These are phyloP conservation scores for Dendrolimus pini DNA, from an alignment of 2,888 invertebrate species.

Conservation along the genomic window DNA sequence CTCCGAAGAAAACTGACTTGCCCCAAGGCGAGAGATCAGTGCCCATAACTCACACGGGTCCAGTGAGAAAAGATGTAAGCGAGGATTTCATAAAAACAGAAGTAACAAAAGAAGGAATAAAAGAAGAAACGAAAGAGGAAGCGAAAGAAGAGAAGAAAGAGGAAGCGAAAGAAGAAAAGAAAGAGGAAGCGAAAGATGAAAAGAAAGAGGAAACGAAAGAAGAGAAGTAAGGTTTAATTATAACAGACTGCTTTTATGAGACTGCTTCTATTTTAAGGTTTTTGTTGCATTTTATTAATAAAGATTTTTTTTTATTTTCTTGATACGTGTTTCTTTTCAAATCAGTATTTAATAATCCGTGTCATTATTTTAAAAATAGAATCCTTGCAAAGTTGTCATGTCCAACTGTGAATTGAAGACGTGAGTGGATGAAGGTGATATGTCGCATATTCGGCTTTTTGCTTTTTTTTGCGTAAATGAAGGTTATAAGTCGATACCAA, in stretches of 20 bases:
- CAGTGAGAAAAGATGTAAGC: constrained; percentile 51
- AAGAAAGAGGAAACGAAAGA: background rate
- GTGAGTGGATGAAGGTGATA: too few species aligned
- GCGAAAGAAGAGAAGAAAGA: too few species aligned
- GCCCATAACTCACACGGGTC: constrained; percentile 77
- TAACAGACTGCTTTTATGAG: background rate
- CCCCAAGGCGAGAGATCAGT: constrained; percentile 66
- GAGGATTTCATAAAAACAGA: constrained; percentile 16
- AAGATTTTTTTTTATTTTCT: background rate
- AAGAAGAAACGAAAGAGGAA: background rate
- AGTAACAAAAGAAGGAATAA: background rate
- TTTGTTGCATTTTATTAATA: background rate
- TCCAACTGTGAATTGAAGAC: too few species aligned
- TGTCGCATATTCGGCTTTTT: too few species aligned
- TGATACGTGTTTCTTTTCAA: background rate
- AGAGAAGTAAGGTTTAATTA: background rate
- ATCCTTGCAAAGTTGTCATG: too few species aligned
- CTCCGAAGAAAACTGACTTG: constrained; percentile 62
- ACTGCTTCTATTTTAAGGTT: background rate
- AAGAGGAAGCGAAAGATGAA: too few species aligned
- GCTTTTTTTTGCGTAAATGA: too few species aligned
- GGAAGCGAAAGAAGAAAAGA: too few species aligned
- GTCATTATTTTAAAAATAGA: too few species aligned
- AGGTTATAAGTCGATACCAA: too few species aligned
- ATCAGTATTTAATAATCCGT: too few species aligned